Conservation (phyloP, 2,888 invertebrate species). For the Acrobasis consociella region DNA sequence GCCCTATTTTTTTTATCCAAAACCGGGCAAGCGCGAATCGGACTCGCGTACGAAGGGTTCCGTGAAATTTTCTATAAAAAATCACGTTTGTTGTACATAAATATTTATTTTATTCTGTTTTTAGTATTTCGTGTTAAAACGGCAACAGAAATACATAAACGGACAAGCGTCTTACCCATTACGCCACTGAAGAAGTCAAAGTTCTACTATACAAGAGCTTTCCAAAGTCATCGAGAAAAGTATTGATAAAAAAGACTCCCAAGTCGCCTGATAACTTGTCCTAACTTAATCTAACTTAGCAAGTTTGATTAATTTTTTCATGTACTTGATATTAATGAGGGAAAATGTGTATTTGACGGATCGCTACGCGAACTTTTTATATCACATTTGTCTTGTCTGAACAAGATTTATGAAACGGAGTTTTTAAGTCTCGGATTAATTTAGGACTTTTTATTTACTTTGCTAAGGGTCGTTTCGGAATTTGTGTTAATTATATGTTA, state of each 20-base stretch:
- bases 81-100: too few relatives aligned
- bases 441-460: slow-evolving; percentile 11
- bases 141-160: too few relatives aligned
- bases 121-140: too few relatives aligned
- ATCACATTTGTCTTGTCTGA: slow-evolving; percentile 19
- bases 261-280: slow-evolving; percentile 14
- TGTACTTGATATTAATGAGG: slow-evolving; percentile 23
- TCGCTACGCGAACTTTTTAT: slow-evolving; percentile 20
- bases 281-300: slow-evolving; percentile 19
- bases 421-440: slow-evolving; percentile 21
- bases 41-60: too few relatives aligned
- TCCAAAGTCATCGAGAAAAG: slow-evolving; percentile 1
- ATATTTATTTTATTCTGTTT: too few relatives aligned
- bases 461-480: background rate
- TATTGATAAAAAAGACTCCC: background rate
- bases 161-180: too few relatives aligned
- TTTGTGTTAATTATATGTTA: background rate
- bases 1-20: too few relatives aligned
- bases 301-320: slow-evolving; percentile 23
- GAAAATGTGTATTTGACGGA: slow-evolving; percentile 24
- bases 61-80: too few relatives aligned
- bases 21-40: too few relatives aligned
- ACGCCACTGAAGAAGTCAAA: too few relatives aligned
- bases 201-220: background rate
- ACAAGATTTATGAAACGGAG: slow-evolving; percentile 23